Conservation (phyloP, 2,113 vertebrate genomes). For the Coregonus clupeaformis region DNA sequence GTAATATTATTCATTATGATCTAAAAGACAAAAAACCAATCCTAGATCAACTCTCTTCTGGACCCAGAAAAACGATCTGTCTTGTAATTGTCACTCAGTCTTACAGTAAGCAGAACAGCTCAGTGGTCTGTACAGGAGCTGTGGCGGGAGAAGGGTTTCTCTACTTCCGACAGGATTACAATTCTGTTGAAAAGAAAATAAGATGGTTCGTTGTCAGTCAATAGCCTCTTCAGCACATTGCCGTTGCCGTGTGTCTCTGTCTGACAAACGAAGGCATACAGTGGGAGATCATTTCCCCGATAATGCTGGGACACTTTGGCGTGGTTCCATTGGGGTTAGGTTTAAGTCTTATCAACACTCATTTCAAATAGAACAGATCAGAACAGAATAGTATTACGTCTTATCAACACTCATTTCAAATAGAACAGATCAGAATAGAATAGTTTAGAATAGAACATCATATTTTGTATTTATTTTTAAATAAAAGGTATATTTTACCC, state of each 20-base stretch:
- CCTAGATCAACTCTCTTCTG: slow-evolving; percentile 32
- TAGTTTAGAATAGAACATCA: too few relatives aligned
- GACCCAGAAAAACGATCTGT: not conserved
- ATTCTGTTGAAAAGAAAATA: slow-evolving; percentile 56
- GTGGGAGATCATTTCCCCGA: slow-evolving; percentile 23
- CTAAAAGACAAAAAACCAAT: slow-evolving; percentile 17
- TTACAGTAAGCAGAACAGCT: too few relatives aligned
- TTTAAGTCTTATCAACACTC: slow-evolving; percentile 26
- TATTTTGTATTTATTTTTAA: too few relatives aligned
- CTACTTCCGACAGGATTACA: slow-evolving; percentile 65
- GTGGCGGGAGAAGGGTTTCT: slow-evolving; percentile 39
- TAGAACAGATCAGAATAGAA: not conserved
- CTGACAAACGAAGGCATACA: slow-evolving; percentile 29
- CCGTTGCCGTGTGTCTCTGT: slow-evolving; percentile 21
- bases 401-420: slow-evolving; percentile 16
- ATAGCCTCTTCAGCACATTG: slow-evolving; percentile 44
- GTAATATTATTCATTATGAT: not conserved
- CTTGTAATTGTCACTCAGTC: too few relatives aligned
- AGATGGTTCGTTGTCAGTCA: slow-evolving; percentile 61
- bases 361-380: slow-evolving; percentile 22
- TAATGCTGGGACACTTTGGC: slow-evolving; percentile 18
- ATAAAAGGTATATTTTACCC: too few relatives aligned
- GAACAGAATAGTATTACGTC: slow-evolving; percentile 4
- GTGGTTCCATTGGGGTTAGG: slow-evolving; percentile 25
- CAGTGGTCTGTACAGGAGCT: slow-evolving; percentile 1